Evolutionary conservation across 2,113 vertebrate genomes (phyloP).

Genomic region (Zosterops japonicus): DNA sequence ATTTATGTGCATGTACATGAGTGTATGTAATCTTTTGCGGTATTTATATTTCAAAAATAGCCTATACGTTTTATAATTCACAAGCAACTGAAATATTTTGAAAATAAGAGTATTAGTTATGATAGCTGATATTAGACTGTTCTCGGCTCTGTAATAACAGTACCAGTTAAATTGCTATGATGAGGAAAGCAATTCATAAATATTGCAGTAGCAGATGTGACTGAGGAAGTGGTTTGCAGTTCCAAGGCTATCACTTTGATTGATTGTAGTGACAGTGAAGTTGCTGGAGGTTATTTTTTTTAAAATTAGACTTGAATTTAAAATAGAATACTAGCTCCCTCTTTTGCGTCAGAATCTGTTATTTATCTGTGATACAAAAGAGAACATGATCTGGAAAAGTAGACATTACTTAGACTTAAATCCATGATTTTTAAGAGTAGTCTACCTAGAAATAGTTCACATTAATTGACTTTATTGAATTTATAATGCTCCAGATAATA

Average conservation of each 20-base stretch:
- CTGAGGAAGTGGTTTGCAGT: background rate
- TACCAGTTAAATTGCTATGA: background rate
- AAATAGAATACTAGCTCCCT: background rate
- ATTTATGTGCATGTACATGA: fast-evolving
- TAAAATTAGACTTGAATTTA: constrained; percentile 16
- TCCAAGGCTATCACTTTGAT: background rate
- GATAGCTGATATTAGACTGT: background rate
- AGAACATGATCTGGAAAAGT: background rate
- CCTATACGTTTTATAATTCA: background rate
- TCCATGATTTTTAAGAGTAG: background rate
- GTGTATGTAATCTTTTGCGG: background rate
- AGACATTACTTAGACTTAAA: constrained; percentile 25
- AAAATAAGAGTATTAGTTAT: background rate
- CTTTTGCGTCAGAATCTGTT: background rate
- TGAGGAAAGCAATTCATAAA: constrained; percentile 18
- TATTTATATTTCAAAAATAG: background rate
- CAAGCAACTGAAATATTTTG: background rate
- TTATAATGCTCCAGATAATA: constrained; percentile 24
- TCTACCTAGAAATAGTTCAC: constrained; percentile 33
- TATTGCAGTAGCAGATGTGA: background rate
- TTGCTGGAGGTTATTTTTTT: constrained; percentile 37
- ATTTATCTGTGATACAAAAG: background rate
- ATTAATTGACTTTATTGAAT: constrained; percentile 48
- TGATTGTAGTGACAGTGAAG: constrained; percentile 3
- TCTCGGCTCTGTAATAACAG: background rate